Conservation (phyloP, 2,888 invertebrate species). For the Camptogramma bilineatum region DNA sequence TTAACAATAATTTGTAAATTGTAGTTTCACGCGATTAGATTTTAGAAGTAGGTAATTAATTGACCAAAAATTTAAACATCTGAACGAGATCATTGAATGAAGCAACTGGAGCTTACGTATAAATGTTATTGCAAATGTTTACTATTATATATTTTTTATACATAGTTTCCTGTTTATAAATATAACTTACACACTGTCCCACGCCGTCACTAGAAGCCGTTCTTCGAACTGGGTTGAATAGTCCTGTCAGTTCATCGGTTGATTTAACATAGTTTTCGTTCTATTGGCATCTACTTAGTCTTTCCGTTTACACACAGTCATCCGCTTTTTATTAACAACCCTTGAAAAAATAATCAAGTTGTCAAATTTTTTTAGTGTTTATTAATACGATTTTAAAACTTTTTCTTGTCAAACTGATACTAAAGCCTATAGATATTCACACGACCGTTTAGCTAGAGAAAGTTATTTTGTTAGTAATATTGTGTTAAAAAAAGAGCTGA, state of each 20-base stretch:
- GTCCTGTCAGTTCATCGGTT: slow-evolving; percentile 49
- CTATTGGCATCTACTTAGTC: slow-evolving; percentile 38
- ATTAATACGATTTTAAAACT: neutral
- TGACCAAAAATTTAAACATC: neutral
- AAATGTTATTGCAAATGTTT: slow-evolving; percentile 3
- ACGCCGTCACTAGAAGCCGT: slow-evolving; percentile 45
- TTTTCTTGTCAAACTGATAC: neutral
- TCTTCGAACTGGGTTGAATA: slow-evolving; percentile 45
- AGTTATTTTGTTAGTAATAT: too few relatives aligned
- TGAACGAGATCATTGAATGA: neutral
- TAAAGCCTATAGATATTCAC: too few relatives aligned
- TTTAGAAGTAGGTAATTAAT: neutral
- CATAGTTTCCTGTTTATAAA: slow-evolving; percentile 6
- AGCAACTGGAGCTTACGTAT: neutral
- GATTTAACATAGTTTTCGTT: slow-evolving; percentile 41
- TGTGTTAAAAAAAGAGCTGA: neutral
- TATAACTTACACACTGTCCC: slow-evolving; percentile 40
- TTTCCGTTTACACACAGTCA: slow-evolving; percentile 42
- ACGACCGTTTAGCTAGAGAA: too few relatives aligned
- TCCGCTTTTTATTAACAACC: slow-evolving; percentile 18
- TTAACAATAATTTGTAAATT: neutral
- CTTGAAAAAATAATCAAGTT: slow-evolving; percentile 12
- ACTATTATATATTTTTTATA: neutral
- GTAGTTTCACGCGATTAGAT: neutral
- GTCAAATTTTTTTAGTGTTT: slow-evolving; percentile 18